Evolutionary conservation across 2,113 vertebrate genomes (phyloP).

Genomic region (Pseudopodoces humilis): DNA sequence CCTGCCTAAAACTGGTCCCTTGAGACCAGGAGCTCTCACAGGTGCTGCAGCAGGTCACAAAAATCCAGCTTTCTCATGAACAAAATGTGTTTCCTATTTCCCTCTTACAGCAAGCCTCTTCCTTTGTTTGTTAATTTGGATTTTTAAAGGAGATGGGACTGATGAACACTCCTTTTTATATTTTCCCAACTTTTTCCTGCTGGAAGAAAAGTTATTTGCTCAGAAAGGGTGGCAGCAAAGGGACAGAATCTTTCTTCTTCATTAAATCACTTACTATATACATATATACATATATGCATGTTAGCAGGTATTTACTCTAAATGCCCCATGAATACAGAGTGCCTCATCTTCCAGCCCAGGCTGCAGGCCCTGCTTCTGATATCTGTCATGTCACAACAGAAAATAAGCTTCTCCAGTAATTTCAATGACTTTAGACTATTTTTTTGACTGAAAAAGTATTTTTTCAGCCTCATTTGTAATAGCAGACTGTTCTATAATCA

Average conservation of each 20-base stretch:
- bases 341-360: neutral
- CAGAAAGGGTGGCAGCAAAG: neutral
- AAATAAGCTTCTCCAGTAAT: neutral
- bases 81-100: neutral
- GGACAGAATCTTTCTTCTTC: neutral
- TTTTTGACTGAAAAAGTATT: neutral
- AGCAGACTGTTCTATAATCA: neutral
- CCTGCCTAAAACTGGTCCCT: neutral
- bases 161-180: neutral
- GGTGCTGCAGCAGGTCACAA: neutral
- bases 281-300: too few species aligned
- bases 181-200: neutral
- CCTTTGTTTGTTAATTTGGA: neutral
- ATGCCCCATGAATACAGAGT: neutral
- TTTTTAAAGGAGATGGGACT: neutral
- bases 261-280: neutral
- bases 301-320: neutral
- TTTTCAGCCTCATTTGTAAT: neutral
- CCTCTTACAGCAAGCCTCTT: neutral
- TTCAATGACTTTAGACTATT: neutral
- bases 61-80: neutral
- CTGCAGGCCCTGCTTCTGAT: neutral
- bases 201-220: neutral
- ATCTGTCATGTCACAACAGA: neutral
- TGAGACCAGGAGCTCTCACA: neutral